Conservation (phyloP, 2,113 vertebrate species). For the Suncus etruscus region DNA sequence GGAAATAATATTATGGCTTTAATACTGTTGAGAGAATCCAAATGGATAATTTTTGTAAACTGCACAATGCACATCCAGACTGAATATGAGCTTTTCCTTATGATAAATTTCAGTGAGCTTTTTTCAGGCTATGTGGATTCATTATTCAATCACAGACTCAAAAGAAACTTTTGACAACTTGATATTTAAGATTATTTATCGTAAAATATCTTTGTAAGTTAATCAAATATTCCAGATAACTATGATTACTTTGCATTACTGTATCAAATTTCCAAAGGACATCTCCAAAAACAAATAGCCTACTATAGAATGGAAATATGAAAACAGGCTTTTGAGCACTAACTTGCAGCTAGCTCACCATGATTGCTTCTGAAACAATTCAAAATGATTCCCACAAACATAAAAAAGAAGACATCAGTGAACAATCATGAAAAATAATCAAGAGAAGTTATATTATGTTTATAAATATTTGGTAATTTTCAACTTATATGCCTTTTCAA, state of each 20-base stretch:
- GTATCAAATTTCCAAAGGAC: constrained; percentile 72
- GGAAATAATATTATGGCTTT: not conserved
- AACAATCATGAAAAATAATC: constrained; percentile 65
- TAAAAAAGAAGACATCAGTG: constrained; percentile 65
- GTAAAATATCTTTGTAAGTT: constrained; percentile 73
- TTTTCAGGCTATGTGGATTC: constrained; percentile 29
- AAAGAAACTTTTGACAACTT: constrained; percentile 48
- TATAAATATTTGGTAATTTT: constrained; percentile 64
- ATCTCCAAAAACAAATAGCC: constrained; percentile 76
- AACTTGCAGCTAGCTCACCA: constrained; percentile 57
- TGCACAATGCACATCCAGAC: not conserved
- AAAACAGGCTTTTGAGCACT: constrained; percentile 66
- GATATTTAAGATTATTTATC: constrained; percentile 72
- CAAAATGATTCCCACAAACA: constrained; percentile 53
- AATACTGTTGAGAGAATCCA: not conserved
- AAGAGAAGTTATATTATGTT: constrained; percentile 64
- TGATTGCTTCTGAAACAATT: constrained; percentile 67
- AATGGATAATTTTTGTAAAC: constrained; percentile 37
- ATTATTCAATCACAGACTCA: constrained; percentile 60
- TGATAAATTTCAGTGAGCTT: constrained; percentile 60
- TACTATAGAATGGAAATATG: constrained; percentile 62
- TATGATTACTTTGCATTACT: constrained; percentile 78
- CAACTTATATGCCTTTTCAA: constrained; percentile 36
- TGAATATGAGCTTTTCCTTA: constrained; percentile 24
- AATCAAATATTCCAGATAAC: constrained; percentile 72